Evolutionary conservation across 2,797 vertebrate species (phyloP).

Genomic region (Zenarchopterus dispar): DNA sequence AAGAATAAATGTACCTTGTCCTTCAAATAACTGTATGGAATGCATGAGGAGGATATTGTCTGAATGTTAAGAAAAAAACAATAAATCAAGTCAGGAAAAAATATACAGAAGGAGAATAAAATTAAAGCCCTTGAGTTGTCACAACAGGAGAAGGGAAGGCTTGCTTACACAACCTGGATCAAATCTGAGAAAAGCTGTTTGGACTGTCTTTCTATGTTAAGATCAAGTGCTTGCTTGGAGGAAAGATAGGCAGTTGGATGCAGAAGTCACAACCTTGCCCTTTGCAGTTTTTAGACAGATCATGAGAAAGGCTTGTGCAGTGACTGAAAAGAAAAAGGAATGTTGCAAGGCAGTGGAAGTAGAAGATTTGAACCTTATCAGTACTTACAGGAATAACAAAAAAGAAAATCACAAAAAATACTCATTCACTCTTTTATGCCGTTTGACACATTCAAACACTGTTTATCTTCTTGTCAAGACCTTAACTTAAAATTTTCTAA

Average conservation of each 20-base stretch:
- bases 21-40: constrained; percentile 49
- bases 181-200: constrained; percentile 65
- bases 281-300: constrained; percentile 67
- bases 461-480: not conserved
- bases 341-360: constrained; percentile 55
- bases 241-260: constrained; percentile 63
- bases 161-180: constrained; percentile 50
- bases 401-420: constrained; percentile 21
- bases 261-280: constrained; percentile 74
- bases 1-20: constrained; percentile 64
- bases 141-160: constrained; percentile 41
- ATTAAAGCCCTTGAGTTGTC: constrained; percentile 31
- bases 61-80: constrained; percentile 4
- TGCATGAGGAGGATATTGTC: constrained; percentile 39
- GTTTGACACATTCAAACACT: constrained; percentile 32
- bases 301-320: constrained; percentile 50
- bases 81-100: not conserved
- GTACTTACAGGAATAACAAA: constrained; percentile 29
- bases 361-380: constrained; percentile 49
- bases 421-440: constrained; percentile 37
- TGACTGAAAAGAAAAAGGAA: constrained; percentile 54
- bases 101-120: constrained; percentile 1
- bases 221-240: constrained; percentile 71
- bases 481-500: not conserved
- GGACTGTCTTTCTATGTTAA: constrained; percentile 70